A percentile compares a stretch with the other conserved stretches of the same genome.
These are phyloP conservation scores for Nipponacmea schrenckii DNA, from an alignment of 2,888 invertebrate species.

Conservation along the genomic window DNA sequence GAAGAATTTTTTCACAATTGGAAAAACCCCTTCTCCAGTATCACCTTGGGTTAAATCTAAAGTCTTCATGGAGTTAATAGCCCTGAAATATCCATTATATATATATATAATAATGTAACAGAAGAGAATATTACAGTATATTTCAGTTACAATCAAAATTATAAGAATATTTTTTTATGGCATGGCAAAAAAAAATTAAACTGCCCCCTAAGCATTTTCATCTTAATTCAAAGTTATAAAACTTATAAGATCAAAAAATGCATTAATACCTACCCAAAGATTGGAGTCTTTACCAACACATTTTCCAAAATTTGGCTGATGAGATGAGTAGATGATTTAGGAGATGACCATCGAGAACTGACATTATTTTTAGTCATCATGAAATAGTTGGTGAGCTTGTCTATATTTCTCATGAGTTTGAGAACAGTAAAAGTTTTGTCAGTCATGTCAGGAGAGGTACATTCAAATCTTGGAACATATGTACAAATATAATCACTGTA, in stretches of 20 bases:
- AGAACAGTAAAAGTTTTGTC: slow-evolving; percentile 25
- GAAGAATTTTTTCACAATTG: slow-evolving; percentile 30
- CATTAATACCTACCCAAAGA: slow-evolving; percentile 20
- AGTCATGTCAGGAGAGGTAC: background rate
- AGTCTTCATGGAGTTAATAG: slow-evolving; percentile 24
- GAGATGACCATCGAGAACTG: background rate
- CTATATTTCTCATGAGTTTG: slow-evolving; percentile 29
- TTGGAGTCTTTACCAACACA: slow-evolving; percentile 26
- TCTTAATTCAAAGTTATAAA: too few species aligned
- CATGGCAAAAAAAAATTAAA: too few species aligned
- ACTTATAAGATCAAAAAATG: too few species aligned
- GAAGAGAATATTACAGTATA: background rate
- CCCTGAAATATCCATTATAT: slow-evolving; percentile 14
- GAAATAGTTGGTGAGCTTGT: slow-evolving; percentile 19
- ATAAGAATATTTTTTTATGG: too few species aligned
- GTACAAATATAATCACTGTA: too few species aligned
- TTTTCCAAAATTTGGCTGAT: slow-evolving; percentile 20
- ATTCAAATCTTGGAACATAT: background rate
- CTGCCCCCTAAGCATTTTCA: too few species aligned
- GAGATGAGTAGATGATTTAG: background rate
- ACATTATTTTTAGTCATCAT: slow-evolving; percentile 10
- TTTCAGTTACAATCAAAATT: too few species aligned
- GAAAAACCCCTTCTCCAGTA: slow-evolving; percentile 19
- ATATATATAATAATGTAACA: background rate
- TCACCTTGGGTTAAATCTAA: slow-evolving; percentile 14